A percentile compares a stretch with the other conserved stretches of the same genome.
These are phyloP conservation scores for Romanomermis culicivorax DNA, from an alignment of 2,888 invertebrate genomes.

Conservation along the genomic window DNA sequence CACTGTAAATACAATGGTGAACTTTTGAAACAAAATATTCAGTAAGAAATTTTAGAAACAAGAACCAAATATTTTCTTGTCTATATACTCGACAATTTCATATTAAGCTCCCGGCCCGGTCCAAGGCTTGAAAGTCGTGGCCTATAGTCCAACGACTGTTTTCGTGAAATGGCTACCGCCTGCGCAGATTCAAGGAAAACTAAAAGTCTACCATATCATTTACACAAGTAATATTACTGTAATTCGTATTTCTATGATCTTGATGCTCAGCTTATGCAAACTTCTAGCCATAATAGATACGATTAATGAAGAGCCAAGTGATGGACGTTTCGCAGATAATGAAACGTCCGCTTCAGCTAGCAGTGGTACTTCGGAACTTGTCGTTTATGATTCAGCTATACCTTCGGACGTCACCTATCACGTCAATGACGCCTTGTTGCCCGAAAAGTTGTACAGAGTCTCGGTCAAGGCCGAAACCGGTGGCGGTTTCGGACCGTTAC, in stretches of 20 bases:
- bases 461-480: not conserved
- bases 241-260: too few relatives aligned
- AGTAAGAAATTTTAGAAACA: too few relatives aligned
- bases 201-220: not conserved
- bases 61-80: too few relatives aligned
- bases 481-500: not conserved
- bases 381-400: not conserved
- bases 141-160: slow-evolving; percentile 68
- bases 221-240: not conserved
- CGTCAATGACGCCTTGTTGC: not conserved
- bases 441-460: not conserved
- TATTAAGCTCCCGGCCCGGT: slow-evolving; percentile 55
- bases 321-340: not conserved
- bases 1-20: too few relatives aligned
- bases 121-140: slow-evolving; percentile 55
- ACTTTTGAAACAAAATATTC: too few relatives aligned
- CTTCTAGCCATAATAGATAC: not conserved
- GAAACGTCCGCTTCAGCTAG: too few relatives aligned
- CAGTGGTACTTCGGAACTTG: too few relatives aligned
- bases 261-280: too few relatives aligned
- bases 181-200: slow-evolving; percentile 58
- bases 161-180: slow-evolving; percentile 78
- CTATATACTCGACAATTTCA: too few relatives aligned
- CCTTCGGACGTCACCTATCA: not conserved
- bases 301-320: not conserved